These are phyloP conservation scores for Allygus modestus DNA, from an alignment of 2,888 invertebrate species.

Conservation along the genomic window DNA sequence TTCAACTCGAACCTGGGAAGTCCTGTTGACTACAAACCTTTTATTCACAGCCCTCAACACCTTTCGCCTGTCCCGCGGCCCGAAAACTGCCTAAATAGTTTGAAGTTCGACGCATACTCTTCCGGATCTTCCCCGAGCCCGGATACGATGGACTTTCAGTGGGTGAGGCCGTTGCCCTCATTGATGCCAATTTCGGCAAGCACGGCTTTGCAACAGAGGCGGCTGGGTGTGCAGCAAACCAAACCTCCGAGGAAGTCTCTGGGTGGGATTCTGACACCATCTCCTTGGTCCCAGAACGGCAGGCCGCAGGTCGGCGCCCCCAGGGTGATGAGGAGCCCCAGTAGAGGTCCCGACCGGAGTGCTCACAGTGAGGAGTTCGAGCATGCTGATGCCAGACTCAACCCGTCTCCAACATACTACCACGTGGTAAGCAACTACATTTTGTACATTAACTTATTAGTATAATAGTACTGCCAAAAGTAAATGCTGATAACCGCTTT, in stretches of 20 bases:
- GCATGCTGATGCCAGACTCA: slow-evolving; percentile 13
- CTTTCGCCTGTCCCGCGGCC: slow-evolving; percentile 26
- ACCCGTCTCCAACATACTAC: slow-evolving; percentile 12
- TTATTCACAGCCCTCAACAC: slow-evolving; percentile 14
- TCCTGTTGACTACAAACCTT: slow-evolving; percentile 34
- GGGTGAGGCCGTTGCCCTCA: slow-evolving; percentile 62
- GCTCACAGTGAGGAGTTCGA: slow-evolving; percentile 1
- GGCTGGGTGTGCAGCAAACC: slow-evolving; percentile 5
- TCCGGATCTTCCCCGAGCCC: slow-evolving; percentile 49
- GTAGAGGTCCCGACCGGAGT: not conserved
- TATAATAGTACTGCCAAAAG: too few species aligned
- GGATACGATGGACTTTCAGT: slow-evolving; percentile 53
- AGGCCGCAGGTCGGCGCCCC: slow-evolving; percentile 62
- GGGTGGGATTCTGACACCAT: slow-evolving; percentile 69
- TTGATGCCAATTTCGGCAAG: slow-evolving; percentile 60
- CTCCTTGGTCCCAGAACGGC: slow-evolving; percentile 69
- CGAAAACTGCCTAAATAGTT: slow-evolving; percentile 6
- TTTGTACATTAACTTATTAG: too few species aligned
- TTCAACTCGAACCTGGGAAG: slow-evolving; percentile 13
- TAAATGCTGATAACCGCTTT: too few species aligned
- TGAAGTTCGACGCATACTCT: slow-evolving; percentile 21
- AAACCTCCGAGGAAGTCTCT: slow-evolving; percentile 56
- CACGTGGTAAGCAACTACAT: slow-evolving; percentile 26
- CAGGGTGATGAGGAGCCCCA: slow-evolving; percentile 38
- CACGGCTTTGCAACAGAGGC: slow-evolving; percentile 1